A percentile compares a stretch with the other conserved stretches of the same genome.
Evolutionary conservation across 2,797 vertebrate species (phyloP).

Genomic region (Malacoraja senta): DNA sequence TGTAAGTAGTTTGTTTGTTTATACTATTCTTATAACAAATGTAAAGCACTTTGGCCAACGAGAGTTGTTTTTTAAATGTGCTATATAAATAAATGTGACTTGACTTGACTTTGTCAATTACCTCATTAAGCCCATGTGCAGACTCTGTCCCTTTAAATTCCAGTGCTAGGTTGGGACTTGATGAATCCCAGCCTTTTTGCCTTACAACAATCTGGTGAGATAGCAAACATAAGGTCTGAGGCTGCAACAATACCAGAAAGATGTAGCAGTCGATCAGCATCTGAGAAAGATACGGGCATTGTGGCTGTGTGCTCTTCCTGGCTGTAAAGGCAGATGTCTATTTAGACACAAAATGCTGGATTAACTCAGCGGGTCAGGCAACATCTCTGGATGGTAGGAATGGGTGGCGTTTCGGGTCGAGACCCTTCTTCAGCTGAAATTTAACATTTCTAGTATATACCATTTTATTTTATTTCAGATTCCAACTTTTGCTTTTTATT

Average conservation of each 20-base stretch:
- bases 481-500: not conserved
- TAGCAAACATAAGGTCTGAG: not conserved
- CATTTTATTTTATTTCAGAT: not conserved
- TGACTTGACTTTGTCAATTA: too few relatives aligned
- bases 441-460: not conserved
- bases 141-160: not conserved
- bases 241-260: not conserved
- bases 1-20: too few relatives aligned
- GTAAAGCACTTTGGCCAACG: too few relatives aligned
- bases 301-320: not conserved
- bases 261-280: not conserved
- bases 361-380: too few relatives aligned
- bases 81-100: too few relatives aligned
- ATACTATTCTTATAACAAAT: too few relatives aligned
- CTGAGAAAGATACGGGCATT: not conserved
- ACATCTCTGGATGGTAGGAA: too few relatives aligned
- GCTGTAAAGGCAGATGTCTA: not conserved
- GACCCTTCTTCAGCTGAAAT: too few relatives aligned
- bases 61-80: too few relatives aligned
- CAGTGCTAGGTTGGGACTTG: not conserved
- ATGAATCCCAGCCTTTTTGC: not conserved
- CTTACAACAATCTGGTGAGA: not conserved
- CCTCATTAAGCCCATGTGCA: not conserved
- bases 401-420: too few relatives aligned
- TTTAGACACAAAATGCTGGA: too few relatives aligned